Percentiles rank a stretch among this genome's conserved stretches.
phyloP scores from a whole-genome alignment of 1,140 invertebrate genomes.

The Sweltsa coloradensis region DNA sequence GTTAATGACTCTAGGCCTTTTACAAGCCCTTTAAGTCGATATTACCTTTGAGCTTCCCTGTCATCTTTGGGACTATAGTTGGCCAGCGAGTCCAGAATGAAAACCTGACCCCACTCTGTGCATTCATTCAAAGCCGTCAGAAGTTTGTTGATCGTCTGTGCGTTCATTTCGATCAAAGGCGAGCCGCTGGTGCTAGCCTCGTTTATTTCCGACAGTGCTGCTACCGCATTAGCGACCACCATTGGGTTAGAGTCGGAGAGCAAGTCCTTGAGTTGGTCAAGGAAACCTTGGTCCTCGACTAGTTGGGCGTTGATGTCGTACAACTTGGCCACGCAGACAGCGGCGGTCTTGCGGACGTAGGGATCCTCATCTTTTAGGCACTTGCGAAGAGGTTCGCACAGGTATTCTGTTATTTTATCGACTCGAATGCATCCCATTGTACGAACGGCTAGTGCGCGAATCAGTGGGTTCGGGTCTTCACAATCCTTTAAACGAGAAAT shows the following conservation, averaged over 20 bases:
- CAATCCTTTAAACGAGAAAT: conserved; percentile 64
- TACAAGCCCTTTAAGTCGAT: no score
- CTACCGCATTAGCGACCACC: conserved; percentile 99
- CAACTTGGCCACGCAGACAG: conserved; percentile 97
- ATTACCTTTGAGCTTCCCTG: conserved; percentile 86
- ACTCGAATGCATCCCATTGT: conserved; percentile 99
- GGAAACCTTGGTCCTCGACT: conserved; percentile 96
- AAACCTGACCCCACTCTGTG: conserved; percentile 98
- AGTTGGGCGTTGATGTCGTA: conserved; percentile 97
- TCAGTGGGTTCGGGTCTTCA: conserved; percentile 98
- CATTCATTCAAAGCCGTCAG: conserved; percentile 98
- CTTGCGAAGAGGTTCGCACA: conserved; percentile 96
- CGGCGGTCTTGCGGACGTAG: conserved; percentile 98
- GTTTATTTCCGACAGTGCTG: conserved; percentile 96
- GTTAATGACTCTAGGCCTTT: no score
- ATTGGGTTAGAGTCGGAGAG: conserved; percentile 99
- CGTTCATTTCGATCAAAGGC: conserved; percentile 93
- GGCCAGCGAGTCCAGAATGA: conserved; percentile 95
- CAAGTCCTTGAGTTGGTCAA: conserved; percentile 94
- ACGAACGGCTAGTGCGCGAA: conserved; percentile 92
- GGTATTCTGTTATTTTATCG: conserved; percentile 99
- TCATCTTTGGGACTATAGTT: conserved; percentile 97
- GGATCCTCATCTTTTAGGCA: conserved; percentile 99
- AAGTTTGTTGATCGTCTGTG: conserved; percentile 95
- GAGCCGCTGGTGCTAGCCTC: conserved; percentile 88